These are phyloP conservation scores for Macropis europaea DNA, from an alignment of 2,888 invertebrate species.

Conservation along the genomic window DNA sequence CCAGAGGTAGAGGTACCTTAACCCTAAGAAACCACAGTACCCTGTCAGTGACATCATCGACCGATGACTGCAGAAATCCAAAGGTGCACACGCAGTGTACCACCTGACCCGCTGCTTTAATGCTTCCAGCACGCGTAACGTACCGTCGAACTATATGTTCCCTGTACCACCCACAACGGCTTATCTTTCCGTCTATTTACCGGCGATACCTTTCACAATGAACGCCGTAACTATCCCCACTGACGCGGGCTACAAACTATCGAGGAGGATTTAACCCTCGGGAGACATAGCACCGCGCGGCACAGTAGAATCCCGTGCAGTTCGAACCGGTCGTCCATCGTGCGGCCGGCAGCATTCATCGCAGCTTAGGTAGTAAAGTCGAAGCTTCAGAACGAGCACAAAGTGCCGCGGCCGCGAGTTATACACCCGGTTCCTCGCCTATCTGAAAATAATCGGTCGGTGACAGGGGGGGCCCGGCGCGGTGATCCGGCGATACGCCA, in stretches of 20 bases:
- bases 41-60: too few relatives aligned
- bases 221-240: conserved; percentile 37
- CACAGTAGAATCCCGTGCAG: conserved; percentile 6
- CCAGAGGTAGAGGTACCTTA: too few relatives aligned
- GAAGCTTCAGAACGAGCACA: conserved; percentile 35
- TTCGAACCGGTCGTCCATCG: conserved; percentile 36
- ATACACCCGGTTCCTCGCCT: conserved; percentile 47
- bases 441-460: conserved; percentile 61
- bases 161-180: conserved; percentile 36
- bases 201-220: conserved; percentile 43
- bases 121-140: not conserved
- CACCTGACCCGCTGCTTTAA: conserved; percentile 1
- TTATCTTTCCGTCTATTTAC: conserved; percentile 48
- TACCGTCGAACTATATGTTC: conserved; percentile 5
- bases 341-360: conserved; percentile 47
- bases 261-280: conserved; percentile 31
- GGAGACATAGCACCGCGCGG: conserved; percentile 39
- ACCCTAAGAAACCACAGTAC: too few relatives aligned
- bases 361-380: conserved; percentile 38
- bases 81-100: too few relatives aligned
- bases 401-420: conserved; percentile 53
- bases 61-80: too few relatives aligned
- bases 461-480: conserved; percentile 40
- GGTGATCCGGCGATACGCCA: conserved; percentile 69
- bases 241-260: conserved; percentile 28